These are phyloP conservation scores for Neotoma lepida DNA, from an alignment of 2,113 vertebrate genomes.

Conservation along the genomic window DNA sequence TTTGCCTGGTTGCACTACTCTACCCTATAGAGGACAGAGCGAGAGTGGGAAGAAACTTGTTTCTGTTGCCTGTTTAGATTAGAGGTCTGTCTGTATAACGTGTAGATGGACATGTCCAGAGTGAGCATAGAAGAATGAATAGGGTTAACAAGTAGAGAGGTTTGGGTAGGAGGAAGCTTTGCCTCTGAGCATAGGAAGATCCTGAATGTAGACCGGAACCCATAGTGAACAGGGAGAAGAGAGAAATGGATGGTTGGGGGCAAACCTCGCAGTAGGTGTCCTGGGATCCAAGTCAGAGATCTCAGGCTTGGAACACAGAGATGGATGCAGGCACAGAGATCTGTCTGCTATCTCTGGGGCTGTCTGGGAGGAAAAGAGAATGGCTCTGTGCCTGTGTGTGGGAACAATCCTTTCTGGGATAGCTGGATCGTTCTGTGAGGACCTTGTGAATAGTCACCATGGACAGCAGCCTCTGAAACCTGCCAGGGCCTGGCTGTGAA, in stretches of 20 bases:
- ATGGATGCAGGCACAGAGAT: neutral
- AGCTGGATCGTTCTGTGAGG: neutral
- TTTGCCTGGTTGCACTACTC: neutral
- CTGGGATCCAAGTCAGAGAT: neutral
- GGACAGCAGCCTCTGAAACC: neutral
- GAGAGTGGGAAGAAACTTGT: too few relatives aligned
- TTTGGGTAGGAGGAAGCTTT: neutral
- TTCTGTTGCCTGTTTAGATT: neutral
- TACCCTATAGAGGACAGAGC: neutral
- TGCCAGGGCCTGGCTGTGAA: neutral
- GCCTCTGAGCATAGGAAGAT: neutral
- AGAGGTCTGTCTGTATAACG: too few relatives aligned
- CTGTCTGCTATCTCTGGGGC: neutral
- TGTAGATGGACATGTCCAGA: too few relatives aligned
- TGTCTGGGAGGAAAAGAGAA: too few relatives aligned
- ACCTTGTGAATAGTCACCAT: neutral
- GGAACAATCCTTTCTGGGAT: neutral
- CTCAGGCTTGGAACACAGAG: neutral
- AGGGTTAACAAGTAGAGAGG: neutral
- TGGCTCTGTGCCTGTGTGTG: neutral
- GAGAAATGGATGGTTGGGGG: neutral
- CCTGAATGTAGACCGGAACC: neutral
- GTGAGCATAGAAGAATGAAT: neutral
- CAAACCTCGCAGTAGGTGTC: neutral
- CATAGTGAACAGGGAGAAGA: rapidly evolving